These are phyloP conservation scores for Apistogramma diplotaenia DNA, from an alignment of 2,113 vertebrate genomes.

Conservation along the genomic window DNA sequence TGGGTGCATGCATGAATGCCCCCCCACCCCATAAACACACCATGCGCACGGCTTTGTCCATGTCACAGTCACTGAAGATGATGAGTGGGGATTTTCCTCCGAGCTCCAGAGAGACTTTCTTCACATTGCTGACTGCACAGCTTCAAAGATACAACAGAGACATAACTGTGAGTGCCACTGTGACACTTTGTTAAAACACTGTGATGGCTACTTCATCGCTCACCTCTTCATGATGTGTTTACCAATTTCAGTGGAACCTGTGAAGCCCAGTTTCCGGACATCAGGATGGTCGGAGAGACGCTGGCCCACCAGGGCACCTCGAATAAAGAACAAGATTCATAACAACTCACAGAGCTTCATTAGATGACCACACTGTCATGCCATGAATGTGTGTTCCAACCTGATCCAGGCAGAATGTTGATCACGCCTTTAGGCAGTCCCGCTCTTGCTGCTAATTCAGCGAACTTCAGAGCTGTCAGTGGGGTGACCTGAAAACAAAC, in stretches of 20 bases:
- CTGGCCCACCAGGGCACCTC: constrained; percentile 83
- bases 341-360: background rate
- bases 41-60: constrained; percentile 87
- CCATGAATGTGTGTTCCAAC: constrained; percentile 51
- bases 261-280: constrained; percentile 88
- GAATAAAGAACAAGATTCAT: background rate
- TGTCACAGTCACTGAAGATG: constrained; percentile 87
- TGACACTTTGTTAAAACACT: background rate
- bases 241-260: constrained; percentile 86
- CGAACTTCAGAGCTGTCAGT: constrained; percentile 87
- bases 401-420: constrained; percentile 85
- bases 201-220: background rate
- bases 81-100: constrained; percentile 90
- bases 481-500: constrained; percentile 81
- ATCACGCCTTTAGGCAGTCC: constrained; percentile 86
- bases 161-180: background rate
- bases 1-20: no score
- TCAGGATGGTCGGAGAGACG: constrained; percentile 84
- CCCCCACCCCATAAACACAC: constrained; percentile 47
- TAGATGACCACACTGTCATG: background rate
- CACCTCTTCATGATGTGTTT: constrained; percentile 92
- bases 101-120: constrained; percentile 89
- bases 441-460: constrained; percentile 81
- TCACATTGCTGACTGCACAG: constrained; percentile 86
- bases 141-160: constrained; percentile 52